These are phyloP conservation scores for Lucinisca nassula DNA, from an alignment of 2,888 invertebrate species.

Conservation along the genomic window DNA sequence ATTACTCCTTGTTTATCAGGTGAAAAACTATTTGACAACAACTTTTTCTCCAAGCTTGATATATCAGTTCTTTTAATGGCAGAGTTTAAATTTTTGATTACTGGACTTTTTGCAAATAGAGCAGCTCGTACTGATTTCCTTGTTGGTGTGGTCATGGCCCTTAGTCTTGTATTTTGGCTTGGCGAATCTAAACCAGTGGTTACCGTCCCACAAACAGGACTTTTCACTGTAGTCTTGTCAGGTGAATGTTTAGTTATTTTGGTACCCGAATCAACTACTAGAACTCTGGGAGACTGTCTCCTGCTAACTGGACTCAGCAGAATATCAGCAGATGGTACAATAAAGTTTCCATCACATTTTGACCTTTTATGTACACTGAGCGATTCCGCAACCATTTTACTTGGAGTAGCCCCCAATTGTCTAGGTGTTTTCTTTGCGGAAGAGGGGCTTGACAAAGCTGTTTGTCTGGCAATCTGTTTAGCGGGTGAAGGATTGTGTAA, in stretches of 20 bases:
- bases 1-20: background rate
- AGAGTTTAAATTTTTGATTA: conserved; percentile 36
- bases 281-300: conserved; percentile 46
- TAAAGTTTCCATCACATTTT: background rate
- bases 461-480: conserved; percentile 51
- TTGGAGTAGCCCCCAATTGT: conserved; percentile 55
- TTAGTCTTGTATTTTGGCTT: conserved; percentile 74
- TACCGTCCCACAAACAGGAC: conserved; percentile 29
- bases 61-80: conserved; percentile 26
- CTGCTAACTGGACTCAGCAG: conserved; percentile 56
- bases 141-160: conserved; percentile 67
- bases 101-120: conserved; percentile 75
- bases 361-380: conserved; percentile 64
- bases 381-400: conserved; percentile 64
- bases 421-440: conserved; percentile 67
- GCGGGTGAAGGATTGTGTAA: background rate
- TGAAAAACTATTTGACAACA: background rate
- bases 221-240: conserved; percentile 60
- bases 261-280: conserved; percentile 56
- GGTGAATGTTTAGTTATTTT: conserved; percentile 26
- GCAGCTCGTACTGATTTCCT: conserved; percentile 72
- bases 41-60: conserved; percentile 19
- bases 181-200: conserved; percentile 69
- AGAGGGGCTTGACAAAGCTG: conserved; percentile 70
- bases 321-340: conserved; percentile 3